phyloP scores from a whole-genome alignment of 2,113 vertebrate genomes.

The Marmota flaviventris region DNA sequence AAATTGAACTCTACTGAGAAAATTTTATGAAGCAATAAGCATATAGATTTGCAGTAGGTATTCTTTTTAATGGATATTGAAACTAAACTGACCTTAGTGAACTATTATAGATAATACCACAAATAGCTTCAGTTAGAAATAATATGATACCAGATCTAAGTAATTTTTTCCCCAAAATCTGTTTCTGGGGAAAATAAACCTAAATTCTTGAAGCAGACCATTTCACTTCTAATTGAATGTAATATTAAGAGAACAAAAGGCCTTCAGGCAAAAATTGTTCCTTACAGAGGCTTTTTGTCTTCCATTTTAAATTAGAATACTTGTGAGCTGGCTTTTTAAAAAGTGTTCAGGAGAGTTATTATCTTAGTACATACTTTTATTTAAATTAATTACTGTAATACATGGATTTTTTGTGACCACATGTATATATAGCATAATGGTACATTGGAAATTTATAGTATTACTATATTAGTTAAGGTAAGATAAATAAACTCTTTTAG shows the following conservation, averaged over 20 bases:
- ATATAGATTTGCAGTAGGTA: background rate
- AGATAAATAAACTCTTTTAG: background rate
- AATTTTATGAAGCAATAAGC: conserved; percentile 76
- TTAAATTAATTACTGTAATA: background rate
- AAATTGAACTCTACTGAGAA: conserved; percentile 88
- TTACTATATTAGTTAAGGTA: background rate
- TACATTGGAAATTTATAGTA: background rate
- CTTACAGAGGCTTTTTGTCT: conserved; percentile 73
- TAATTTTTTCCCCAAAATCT: background rate
- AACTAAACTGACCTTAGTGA: conserved; percentile 31
- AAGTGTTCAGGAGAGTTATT: background rate
- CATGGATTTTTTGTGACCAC: background rate
- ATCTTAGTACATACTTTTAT: conserved; percentile 37
- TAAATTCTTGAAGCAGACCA: conserved; percentile 28
- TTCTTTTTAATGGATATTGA: conserved; percentile 32
- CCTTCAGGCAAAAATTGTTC: conserved; percentile 47
- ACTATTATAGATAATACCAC: background rate
- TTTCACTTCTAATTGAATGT: conserved; percentile 59
- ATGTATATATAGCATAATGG: background rate
- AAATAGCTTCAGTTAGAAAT: conserved; percentile 29
- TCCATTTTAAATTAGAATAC: conserved; percentile 43
- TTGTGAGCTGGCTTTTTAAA: background rate
- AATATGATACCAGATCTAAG: conserved; percentile 2
- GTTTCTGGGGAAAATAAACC: conserved; percentile 17
- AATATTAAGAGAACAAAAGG: conserved; percentile 66